These are phyloP conservation scores for Ammodramus savannarum DNA, from an alignment of 2,113 vertebrate genomes.

Conservation along the genomic window DNA sequence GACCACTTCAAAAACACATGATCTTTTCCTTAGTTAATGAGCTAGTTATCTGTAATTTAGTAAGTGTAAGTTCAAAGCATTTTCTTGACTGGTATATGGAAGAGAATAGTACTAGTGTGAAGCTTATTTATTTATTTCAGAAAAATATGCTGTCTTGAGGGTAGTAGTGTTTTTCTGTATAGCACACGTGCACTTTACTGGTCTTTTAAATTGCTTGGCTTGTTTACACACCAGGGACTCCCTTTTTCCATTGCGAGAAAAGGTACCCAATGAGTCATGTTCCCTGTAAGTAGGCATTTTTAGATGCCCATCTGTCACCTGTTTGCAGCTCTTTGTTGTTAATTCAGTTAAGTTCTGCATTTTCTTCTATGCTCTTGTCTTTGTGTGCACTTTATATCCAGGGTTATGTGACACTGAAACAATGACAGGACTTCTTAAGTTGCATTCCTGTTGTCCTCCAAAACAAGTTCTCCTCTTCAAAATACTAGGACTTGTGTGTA, in stretches of 20 bases:
- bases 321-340: neutral
- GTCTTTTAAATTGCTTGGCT: neutral
- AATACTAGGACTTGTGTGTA: neutral
- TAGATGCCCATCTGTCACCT: neutral
- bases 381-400: neutral
- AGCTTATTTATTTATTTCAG: neutral
- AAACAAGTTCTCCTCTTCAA: neutral
- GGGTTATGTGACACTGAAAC: neutral
- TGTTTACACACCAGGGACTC: neutral
- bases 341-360: neutral
- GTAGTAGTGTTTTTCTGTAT: neutral
- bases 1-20: neutral
- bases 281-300: neutral
- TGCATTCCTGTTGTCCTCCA: neutral
- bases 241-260: neutral
- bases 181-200: accelerated
- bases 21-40: neutral
- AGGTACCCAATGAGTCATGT: neutral
- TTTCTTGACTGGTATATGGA: neutral
- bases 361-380: neutral
- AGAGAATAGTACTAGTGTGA: neutral
- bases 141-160: neutral
- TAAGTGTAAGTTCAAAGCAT: neutral
- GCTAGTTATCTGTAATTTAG: neutral
- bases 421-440: neutral